Evolutionary conservation across 1,140 invertebrate genomes (phyloP).

Genomic region (Berghia stephanieae): DNA sequence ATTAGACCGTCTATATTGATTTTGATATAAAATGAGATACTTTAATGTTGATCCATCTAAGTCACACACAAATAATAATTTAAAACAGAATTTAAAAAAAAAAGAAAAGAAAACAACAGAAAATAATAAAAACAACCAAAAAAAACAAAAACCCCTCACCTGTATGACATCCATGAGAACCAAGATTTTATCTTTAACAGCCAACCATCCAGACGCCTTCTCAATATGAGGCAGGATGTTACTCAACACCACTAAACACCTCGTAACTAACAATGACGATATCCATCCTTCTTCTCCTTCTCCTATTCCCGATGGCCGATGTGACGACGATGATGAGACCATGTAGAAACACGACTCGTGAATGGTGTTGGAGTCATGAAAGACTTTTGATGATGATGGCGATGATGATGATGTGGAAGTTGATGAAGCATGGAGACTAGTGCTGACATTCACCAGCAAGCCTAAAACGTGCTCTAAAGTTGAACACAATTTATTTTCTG

Average conservation of each 20-base stretch:
- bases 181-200: conserved; percentile 37
- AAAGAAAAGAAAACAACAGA: conserved; percentile 5
- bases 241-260: conserved; percentile 42
- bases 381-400: conserved; percentile 28
- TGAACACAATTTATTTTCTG: too few species aligned
- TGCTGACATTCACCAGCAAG: conserved; percentile 43
- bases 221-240: conserved; percentile 47
- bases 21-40: too few species aligned
- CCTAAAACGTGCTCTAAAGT: conserved; percentile 39
- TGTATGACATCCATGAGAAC: conserved; percentile 41
- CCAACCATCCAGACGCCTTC: conserved; percentile 43
- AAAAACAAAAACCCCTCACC: conserved; percentile 23
- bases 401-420: neutral
- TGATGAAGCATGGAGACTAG: conserved; percentile 24
- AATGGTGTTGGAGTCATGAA: too few species aligned
- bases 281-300: too few species aligned
- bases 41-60: too few species aligned
- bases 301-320: too few species aligned
- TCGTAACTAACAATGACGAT: conserved; percentile 30
- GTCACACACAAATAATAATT: too few species aligned
- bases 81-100: conserved; percentile 6
- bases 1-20: too few species aligned
- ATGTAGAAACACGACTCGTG: too few species aligned
- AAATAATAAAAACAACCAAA: neutral
- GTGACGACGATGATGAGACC: too few species aligned